These are phyloP conservation scores for Eurytoma californica DNA, from an alignment of 2,888 invertebrate genomes.

Conservation along the genomic window DNA sequence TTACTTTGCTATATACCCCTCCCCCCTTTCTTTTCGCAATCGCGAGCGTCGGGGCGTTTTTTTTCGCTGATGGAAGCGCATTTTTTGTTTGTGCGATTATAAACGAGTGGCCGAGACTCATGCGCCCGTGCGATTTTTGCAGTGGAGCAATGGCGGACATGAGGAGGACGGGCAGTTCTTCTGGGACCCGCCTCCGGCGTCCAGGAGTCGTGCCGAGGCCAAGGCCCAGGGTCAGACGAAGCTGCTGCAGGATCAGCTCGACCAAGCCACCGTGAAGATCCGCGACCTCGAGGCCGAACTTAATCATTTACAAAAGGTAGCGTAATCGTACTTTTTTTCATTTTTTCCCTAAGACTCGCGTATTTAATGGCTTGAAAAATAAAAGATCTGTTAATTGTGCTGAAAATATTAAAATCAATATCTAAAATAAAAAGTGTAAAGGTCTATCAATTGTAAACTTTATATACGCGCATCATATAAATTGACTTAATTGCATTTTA, in stretches of 20 bases:
- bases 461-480: too few species aligned
- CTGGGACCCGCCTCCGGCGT: conserved; percentile 68
- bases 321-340: too few species aligned
- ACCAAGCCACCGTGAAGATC: conserved; percentile 72
- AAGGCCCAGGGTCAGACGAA: conserved; percentile 58
- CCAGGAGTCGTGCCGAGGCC: conserved; percentile 62
- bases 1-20: too few species aligned
- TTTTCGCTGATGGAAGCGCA: neutral
- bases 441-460: too few species aligned
- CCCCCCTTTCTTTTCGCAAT: neutral
- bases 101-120: too few species aligned
- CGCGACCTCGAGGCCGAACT: conserved; percentile 69
- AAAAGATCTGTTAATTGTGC: too few species aligned
- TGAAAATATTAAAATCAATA: too few species aligned
- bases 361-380: too few species aligned
- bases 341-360: too few species aligned
- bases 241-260: conserved; percentile 68
- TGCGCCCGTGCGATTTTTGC: neutral
- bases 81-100: too few species aligned
- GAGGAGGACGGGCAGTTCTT: conserved; percentile 66
- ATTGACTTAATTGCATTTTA: too few species aligned
- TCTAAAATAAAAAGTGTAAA: too few species aligned
- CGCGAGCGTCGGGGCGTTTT: conserved; percentile 9
- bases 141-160: conserved; percentile 51
- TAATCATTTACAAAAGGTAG: conserved; percentile 65